phyloP scores from a whole-genome alignment of 2,797 vertebrate species.

The Helicolenus hilgendorfi region DNA sequence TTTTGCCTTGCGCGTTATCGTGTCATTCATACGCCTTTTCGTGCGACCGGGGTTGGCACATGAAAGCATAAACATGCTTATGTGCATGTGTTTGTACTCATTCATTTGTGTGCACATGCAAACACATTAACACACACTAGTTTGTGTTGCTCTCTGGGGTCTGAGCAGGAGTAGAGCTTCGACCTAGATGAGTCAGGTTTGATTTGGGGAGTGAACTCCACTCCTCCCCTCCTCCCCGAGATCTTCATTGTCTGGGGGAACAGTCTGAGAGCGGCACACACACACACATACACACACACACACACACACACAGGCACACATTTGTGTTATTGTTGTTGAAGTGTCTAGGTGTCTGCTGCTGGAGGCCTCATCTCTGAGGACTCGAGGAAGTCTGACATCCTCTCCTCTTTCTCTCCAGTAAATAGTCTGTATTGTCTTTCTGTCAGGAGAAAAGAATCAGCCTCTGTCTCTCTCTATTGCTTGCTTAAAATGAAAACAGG shows the following conservation, averaged over 20 bases:
- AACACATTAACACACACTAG: neutral
- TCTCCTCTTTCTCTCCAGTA: conserved; percentile 54
- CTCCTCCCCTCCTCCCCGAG: conserved; percentile 21
- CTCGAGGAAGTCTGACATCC: conserved; percentile 54
- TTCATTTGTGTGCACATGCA: neutral
- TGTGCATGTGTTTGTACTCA: neutral
- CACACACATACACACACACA: neutral
- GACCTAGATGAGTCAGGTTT: conserved; percentile 83
- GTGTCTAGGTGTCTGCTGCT: conserved; percentile 56
- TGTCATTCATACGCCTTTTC: too few relatives aligned
- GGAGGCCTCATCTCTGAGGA: conserved; percentile 63
- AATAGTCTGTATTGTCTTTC: conserved; percentile 57
- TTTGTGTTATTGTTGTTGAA: conserved; percentile 53
- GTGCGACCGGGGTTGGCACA: too few relatives aligned
- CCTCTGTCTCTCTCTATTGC: conserved; percentile 54
- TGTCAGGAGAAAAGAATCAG: conserved; percentile 55
- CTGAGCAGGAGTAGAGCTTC: conserved; percentile 31
- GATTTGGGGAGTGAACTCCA: conserved; percentile 62
- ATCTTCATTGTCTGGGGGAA: conserved; percentile 52
- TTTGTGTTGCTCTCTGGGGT: conserved; percentile 1
- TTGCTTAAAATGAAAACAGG: conserved; percentile 55
- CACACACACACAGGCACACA: neutral
- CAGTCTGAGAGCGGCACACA: neutral
- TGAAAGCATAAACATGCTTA: neutral
- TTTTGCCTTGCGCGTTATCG: too few relatives aligned